Conservation (phyloP, 2,113 vertebrate species). For the Epinephelus fuscoguttatus region DNA sequence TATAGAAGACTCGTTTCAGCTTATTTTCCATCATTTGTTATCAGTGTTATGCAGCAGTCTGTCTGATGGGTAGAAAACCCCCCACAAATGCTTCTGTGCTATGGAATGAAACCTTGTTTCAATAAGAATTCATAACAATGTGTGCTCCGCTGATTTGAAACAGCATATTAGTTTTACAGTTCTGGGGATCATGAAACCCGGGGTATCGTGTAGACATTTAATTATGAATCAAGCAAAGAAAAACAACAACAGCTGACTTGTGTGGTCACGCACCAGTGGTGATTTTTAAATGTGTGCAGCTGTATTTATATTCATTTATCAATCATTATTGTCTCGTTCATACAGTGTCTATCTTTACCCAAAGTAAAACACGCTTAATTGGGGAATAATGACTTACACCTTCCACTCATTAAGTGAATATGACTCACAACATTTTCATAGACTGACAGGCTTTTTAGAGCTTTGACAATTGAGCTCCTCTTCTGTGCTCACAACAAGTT, state of each 20-base stretch:
- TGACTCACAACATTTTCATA: conserved; percentile 14
- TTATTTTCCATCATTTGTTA: conserved; percentile 60
- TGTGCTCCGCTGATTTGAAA: neutral
- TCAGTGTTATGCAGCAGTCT: conserved; percentile 5
- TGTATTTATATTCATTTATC: conserved; percentile 44
- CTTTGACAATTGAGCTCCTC: neutral
- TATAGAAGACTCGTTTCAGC: conserved; percentile 47
- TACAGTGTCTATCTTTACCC: conserved; percentile 14
- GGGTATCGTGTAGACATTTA: conserved; percentile 33
- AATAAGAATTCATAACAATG: conserved; percentile 12
- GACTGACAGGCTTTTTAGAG: neutral
- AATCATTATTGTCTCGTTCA: neutral
- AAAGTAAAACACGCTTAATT: conserved; percentile 15
- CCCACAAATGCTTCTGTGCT: conserved; percentile 15
- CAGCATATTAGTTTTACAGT: conserved; percentile 35
- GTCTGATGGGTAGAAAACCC: conserved; percentile 26
- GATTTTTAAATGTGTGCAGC: conserved; percentile 44
- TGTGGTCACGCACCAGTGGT: neutral
- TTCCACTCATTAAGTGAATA: conserved; percentile 2
- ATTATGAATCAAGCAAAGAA: conserved; percentile 36
- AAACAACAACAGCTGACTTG: neutral
- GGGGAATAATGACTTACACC: neutral
- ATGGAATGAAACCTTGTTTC: conserved; percentile 28
- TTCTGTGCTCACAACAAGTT: neutral
- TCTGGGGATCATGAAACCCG: conserved; percentile 5